Percentiles rank a stretch among this genome's conserved stretches.
Evolutionary conservation across 2,888 invertebrate genomes (phyloP).

Genomic region (Sesamia inferens): DNA sequence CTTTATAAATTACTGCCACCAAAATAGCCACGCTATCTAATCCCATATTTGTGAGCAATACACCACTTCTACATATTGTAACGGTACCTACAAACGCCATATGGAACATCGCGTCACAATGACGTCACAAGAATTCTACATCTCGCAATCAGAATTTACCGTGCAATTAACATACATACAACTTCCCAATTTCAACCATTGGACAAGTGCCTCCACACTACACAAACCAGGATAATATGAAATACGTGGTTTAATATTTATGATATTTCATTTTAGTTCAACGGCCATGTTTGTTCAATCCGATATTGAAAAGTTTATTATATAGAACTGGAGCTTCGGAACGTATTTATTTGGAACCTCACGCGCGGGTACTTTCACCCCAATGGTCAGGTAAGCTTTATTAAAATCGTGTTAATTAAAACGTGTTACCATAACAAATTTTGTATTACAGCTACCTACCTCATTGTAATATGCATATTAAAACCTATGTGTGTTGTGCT

Average conservation of each 20-base stretch:
- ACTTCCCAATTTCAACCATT: too few relatives aligned
- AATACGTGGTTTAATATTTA: background rate
- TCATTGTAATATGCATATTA: background rate
- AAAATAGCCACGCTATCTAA: background rate
- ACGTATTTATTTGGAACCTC: background rate
- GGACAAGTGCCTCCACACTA: too few relatives aligned
- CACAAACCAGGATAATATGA: background rate
- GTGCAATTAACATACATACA: too few relatives aligned
- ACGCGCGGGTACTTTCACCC: conserved; percentile 35
- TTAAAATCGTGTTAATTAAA: conserved; percentile 36
- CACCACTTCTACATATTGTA: background rate
- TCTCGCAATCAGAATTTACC: too few relatives aligned
- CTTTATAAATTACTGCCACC: background rate
- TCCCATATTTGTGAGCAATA: background rate
- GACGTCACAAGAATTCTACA: too few relatives aligned
- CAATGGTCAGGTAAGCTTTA: conserved; percentile 48
- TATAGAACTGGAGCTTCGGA: conserved; percentile 16
- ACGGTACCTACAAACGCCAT: too few relatives aligned
- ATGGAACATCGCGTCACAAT: too few relatives aligned
- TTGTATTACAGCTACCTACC: conserved; percentile 3
- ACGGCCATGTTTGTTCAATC: background rate
- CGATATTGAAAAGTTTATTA: background rate
- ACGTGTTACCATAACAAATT: conserved; percentile 13
- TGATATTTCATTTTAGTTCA: background rate
- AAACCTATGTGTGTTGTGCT: background rate